Conservation (phyloP, 2,113 vertebrate genomes). For the Rousettus leschenaultii region DNA sequence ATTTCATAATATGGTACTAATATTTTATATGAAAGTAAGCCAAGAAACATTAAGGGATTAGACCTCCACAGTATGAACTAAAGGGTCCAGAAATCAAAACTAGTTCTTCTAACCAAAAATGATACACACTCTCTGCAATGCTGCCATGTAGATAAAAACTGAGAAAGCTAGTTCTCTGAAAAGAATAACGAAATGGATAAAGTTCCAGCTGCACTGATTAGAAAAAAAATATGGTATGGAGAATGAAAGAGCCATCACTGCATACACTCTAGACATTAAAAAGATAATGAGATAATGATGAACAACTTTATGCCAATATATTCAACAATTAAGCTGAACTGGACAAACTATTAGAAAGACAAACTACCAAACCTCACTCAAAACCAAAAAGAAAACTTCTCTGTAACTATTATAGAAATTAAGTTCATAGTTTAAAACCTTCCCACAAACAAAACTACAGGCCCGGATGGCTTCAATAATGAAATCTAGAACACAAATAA, state of each 20-base stretch:
- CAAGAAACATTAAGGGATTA: neutral
- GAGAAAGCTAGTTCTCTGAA: neutral
- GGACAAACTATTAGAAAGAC: neutral
- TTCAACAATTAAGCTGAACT: neutral
- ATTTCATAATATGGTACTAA: neutral
- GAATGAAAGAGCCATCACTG: neutral
- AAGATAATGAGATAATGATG: neutral
- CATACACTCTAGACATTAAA: neutral
- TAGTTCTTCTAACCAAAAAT: neutral
- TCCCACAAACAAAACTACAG: neutral
- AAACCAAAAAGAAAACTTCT: neutral
- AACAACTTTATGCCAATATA: neutral
- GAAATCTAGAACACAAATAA: neutral
- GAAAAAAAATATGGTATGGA: neutral
- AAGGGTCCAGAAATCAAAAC: neutral
- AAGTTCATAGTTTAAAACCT: neutral
- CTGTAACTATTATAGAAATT: neutral
- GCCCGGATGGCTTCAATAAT: neutral
- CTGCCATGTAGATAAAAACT: neutral
- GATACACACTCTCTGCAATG: neutral
- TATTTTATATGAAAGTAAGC: neutral
- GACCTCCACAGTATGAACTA: neutral
- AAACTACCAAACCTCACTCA: neutral
- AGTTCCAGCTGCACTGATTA: neutral
- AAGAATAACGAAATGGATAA: neutral